Base-by-base conservation (phyloP, 2,888 invertebrate species). In the Xylota segnis region DNA sequence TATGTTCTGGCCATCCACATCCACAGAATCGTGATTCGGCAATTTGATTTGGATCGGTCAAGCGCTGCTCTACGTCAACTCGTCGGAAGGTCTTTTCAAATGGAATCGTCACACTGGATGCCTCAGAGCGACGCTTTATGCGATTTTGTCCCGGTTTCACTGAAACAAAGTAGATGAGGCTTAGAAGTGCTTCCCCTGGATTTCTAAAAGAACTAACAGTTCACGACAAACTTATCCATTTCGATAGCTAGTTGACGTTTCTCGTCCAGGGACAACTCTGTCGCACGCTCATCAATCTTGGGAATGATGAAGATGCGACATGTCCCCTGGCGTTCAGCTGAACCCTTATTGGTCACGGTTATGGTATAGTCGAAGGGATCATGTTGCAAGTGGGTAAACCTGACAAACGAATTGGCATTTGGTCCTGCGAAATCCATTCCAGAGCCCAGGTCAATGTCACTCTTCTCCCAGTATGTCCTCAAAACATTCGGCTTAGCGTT, bases 1-100 rank as follows among this genome's bases (percentile, higher is more conserved):
- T 94, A 91, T 97, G 96, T 83, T 96, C 95, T 0, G 97, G 97
- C 96, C 97, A 97, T 65, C 97, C 97, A 89, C 97, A 97, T 82
- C 97, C 97, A 92, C 97, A 97, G 94, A 96, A 96, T 92, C 96
- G 95, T 92, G 96, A 96, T 66, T 93, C 91, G 0, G 93, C 93
- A 0, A 94, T 92, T 2, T 92, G 90, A 2, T 91, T 92, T 0
- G 93, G 91, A 68, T 83, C 77, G 2, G 87, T 89, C 0, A 92
- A 92, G 0, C 95, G 95, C 10, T 95, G 93, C 23, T 90, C 92
- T 0, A 90, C 89, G 88, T 96, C 95, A 87, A 96, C 90, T 89
- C 95, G 94, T 4, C 96, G 94, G 95, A 97, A 97, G 3, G 96
- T 96, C 74, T 95, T 93, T 90, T 96, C 96, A 91, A 95, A 96